Evolutionary conservation across 2,113 vertebrate species (phyloP), one percentile per base, ranked within the genome.

Genomic region (Lamprotornis superbus): DNA sequence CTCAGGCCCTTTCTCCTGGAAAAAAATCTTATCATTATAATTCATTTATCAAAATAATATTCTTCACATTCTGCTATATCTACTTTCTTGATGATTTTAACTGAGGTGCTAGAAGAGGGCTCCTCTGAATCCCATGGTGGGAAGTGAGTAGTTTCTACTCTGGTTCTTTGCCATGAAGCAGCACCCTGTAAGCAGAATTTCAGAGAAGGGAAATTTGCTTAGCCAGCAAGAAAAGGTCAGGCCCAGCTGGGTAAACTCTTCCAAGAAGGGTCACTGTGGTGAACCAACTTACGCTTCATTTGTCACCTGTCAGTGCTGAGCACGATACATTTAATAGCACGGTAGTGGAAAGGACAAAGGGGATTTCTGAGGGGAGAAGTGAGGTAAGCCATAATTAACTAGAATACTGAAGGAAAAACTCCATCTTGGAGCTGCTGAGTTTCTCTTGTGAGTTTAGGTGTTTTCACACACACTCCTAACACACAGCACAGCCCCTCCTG

Each of bases 281-380:
- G 57, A 94, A 84, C 83, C 83, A 96, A 35, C 69, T 71, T 94
- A 80, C 0, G 3, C 85, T 56, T 95, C 95, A 92, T 94, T 92
- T 95, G 89, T 97, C 95, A 93, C 77, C 90, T 94, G 90, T 95
- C 92, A 90, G 73, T 75, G 92, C 86, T 89, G 65, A 92, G 82
- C 9, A 2, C 0, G 2, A 83, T 73, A 46, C 37, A 39, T 65
- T 93, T 93, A 89, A 87, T 84, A 90, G 61, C 40, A 65, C 0
- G 0, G 77, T 19, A 44, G 65, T 50, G 73, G 53, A 82, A 87
- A 93, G 90, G 88, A 89, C 83, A 90, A 83, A 94, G 65, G 76
- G 65, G 69, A 73, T 94, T 89, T 95, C 84, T 91, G 87, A 24
- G 73, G 69, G 39, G 56, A 83, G 44, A 71, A 64, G 52, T 35